phyloP scores from a whole-genome alignment of 2,888 invertebrate genomes.

The Euplagia quadripunctaria region DNA sequence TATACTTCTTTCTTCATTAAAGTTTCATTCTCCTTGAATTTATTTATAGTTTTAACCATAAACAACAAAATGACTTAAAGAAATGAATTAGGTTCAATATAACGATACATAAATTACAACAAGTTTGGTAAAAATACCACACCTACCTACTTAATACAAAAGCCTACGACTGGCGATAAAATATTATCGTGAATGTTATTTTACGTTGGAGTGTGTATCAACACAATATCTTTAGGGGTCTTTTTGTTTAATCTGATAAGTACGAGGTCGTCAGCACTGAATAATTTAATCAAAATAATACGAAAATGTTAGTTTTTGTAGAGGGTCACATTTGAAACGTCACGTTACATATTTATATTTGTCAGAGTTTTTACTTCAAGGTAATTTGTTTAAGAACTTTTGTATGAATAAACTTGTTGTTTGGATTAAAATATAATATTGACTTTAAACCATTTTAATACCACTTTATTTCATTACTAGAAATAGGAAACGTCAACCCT shows the following conservation, averaged over 20 bases:
- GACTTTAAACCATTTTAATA: not conserved
- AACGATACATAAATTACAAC: not conserved
- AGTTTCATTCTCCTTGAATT: not conserved
- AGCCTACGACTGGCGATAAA: not conserved
- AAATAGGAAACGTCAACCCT: no score
- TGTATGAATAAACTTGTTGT: not conserved
- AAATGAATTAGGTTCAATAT: not conserved
- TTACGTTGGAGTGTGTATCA: slow-evolving; percentile 28
- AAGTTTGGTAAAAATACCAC: not conserved
- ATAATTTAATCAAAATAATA: slow-evolving; percentile 45
- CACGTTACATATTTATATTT: not conserved
- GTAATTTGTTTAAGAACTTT: not conserved
- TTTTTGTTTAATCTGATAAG: slow-evolving; percentile 36
- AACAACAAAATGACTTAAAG: not conserved
- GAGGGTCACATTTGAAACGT: not conserved
- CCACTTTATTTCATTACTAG: not conserved
- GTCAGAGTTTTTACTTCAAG: not conserved
- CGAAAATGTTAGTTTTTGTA: slow-evolving; percentile 22
- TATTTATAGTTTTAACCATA: not conserved
- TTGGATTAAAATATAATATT: not conserved
- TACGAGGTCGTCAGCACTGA: slow-evolving; percentile 35
- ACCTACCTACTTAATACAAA: slow-evolving; percentile 5
- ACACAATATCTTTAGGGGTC: slow-evolving; percentile 33
- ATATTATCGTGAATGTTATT: slow-evolving; percentile 17
- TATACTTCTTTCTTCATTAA: not conserved